Percentiles rank a stretch among this genome's conserved stretches.
These are phyloP conservation scores for Pionites leucogaster DNA, from an alignment of 2,113 vertebrate species.

Conservation along the genomic window DNA sequence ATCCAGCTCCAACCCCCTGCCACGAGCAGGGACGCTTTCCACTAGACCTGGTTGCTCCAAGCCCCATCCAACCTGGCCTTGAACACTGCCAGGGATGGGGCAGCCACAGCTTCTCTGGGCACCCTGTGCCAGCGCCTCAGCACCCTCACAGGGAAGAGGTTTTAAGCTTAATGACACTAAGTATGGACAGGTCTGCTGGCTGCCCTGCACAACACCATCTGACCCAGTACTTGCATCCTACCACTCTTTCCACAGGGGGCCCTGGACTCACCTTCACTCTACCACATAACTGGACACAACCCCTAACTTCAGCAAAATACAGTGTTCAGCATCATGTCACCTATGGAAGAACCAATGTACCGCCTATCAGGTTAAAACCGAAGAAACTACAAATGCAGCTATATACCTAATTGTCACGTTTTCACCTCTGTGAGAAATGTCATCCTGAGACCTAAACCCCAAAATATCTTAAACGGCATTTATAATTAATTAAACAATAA, in stretches of 20 bases:
- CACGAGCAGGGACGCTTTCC: background rate
- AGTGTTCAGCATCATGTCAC: background rate
- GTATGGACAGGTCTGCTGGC: accelerated
- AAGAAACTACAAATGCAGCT: background rate
- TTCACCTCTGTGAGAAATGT: background rate
- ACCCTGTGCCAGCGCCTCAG: background rate
- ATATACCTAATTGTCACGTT: background rate
- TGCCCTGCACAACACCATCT: background rate
- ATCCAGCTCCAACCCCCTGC: background rate
- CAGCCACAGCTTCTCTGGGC: background rate
- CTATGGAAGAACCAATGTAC: background rate
- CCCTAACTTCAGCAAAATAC: background rate
- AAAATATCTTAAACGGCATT: background rate
- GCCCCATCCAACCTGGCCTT: background rate
- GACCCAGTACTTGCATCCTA: background rate
- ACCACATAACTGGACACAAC: accelerated
- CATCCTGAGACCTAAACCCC: accelerated
- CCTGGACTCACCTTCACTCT: background rate
- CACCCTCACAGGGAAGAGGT: background rate
- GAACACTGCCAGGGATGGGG: background rate
- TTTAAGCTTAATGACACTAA: background rate
- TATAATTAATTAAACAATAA: background rate
- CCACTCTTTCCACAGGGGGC: background rate
- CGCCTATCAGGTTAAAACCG: background rate
- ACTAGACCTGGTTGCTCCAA: background rate